Evolutionary conservation across 2,113 vertebrate species (phyloP).

Genomic region (Thamnophis sirtalis): DNA sequence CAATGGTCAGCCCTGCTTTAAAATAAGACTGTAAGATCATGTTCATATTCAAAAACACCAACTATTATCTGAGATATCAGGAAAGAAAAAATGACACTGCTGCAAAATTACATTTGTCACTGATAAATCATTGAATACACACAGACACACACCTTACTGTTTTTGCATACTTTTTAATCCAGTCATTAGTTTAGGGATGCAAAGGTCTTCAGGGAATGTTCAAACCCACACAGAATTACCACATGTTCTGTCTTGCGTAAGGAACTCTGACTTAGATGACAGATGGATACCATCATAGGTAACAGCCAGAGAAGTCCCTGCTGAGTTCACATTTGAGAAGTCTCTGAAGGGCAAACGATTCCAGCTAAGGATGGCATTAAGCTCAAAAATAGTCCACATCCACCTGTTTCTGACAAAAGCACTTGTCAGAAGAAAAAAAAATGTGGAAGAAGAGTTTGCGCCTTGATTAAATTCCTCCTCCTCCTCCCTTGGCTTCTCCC

Average conservation of each 20-base stretch:
- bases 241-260: conserved; percentile 39
- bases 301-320: conserved; percentile 53
- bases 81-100: conserved; percentile 35
- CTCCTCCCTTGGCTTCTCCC: conserved; percentile 16
- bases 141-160: conserved; percentile 8
- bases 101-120: conserved; percentile 41
- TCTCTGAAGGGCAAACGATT: conserved; percentile 47
- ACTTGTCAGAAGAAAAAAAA: neutral
- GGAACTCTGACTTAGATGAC: conserved; percentile 45
- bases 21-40: neutral
- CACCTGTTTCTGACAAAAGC: conserved; percentile 58
- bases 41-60: neutral
- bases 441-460: neutral
- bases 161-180: conserved; percentile 54
- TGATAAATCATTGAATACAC: neutral
- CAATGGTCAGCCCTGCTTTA: neutral
- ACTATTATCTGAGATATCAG: conserved; percentile 1
- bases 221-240: conserved; percentile 25
- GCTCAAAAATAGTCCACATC: conserved; percentile 53
- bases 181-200: conserved; percentile 53
- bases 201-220: conserved; percentile 39
- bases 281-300: conserved; percentile 53
- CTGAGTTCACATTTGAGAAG: conserved; percentile 45
- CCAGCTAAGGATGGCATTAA: conserved; percentile 54
- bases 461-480: conserved; percentile 35